phyloP scores from a whole-genome alignment of 2,113 vertebrate species.

The Sebastes schlegelii region DNA sequence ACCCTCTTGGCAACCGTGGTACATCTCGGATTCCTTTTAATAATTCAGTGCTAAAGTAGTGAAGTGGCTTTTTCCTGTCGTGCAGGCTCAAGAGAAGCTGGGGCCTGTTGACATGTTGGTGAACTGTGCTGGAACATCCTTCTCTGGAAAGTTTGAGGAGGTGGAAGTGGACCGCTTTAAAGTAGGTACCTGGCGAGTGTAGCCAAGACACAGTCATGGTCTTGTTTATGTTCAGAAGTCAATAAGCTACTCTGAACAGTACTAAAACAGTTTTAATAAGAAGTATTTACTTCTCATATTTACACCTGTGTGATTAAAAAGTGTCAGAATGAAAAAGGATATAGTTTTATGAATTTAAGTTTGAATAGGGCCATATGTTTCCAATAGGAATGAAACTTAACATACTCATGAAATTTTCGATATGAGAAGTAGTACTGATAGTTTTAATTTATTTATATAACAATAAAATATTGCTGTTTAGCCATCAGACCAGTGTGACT shows the following conservation, averaged over 20 bases:
- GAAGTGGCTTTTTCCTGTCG: neutral
- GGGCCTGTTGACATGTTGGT: conserved; percentile 99
- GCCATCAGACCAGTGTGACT: neutral
- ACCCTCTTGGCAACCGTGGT: conserved; percentile 20
- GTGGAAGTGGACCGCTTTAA: conserved; percentile 91
- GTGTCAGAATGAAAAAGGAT: too few relatives aligned
- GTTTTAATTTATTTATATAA: neutral
- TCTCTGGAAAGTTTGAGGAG: conserved; percentile 95
- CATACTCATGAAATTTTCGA: neutral
- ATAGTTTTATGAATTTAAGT: neutral
- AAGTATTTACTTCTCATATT: neutral
- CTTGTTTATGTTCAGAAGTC: neutral
- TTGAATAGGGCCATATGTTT: neutral
- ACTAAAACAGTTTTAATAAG: neutral
- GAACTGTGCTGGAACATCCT: conserved; percentile 92
- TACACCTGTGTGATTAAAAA: neutral
- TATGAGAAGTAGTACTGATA: neutral
- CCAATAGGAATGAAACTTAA: neutral
- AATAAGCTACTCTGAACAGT: neutral
- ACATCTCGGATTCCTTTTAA: conserved; percentile 29
- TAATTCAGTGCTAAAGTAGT: conserved; percentile 26
- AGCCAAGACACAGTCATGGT: neutral
- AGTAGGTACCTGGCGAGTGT: conserved; percentile 78
- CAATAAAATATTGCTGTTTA: neutral
- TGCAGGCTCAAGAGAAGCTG: conserved; percentile 96